phyloP scores from a whole-genome alignment of 2,113 vertebrate species.

The Onychostoma macrolepis region DNA sequence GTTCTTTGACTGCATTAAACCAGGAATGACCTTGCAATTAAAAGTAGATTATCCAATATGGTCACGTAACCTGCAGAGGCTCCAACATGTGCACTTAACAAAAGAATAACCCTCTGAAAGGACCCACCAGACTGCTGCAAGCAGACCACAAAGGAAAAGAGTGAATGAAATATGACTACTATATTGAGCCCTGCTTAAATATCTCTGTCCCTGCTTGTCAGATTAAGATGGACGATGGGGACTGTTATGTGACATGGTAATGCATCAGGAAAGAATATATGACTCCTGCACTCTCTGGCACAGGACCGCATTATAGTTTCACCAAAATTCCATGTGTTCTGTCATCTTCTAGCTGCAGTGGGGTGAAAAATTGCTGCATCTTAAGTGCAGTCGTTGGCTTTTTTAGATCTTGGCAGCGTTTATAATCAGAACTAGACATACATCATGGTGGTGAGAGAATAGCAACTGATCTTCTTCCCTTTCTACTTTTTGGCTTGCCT shows the following conservation, averaged over 20 bases:
- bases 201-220: constrained; percentile 41
- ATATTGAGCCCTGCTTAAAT: constrained; percentile 39
- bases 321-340: constrained; percentile 39
- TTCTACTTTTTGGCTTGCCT: neutral
- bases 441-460: constrained; percentile 1
- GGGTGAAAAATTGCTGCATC: constrained; percentile 33
- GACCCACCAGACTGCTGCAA: neutral
- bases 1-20: neutral
- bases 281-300: neutral
- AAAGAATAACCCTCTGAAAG: neutral
- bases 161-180: constrained; percentile 39
- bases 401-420: constrained; percentile 32
- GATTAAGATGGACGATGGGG: constrained; percentile 25
- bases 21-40: neutral
- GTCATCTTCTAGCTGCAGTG: constrained; percentile 25
- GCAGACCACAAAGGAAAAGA: neutral
- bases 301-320: constrained; percentile 6
- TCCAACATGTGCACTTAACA: neutral
- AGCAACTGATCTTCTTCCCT: neutral
- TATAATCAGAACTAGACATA: neutral
- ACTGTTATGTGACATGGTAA: constrained; percentile 15
- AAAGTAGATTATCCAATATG: neutral
- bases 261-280: constrained; percentile 34
- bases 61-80: neutral
- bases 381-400: constrained; percentile 34